Evolutionary conservation across 2,888 invertebrate genomes (phyloP).

Genomic region (Cataglyphis rosenhaueri): DNA sequence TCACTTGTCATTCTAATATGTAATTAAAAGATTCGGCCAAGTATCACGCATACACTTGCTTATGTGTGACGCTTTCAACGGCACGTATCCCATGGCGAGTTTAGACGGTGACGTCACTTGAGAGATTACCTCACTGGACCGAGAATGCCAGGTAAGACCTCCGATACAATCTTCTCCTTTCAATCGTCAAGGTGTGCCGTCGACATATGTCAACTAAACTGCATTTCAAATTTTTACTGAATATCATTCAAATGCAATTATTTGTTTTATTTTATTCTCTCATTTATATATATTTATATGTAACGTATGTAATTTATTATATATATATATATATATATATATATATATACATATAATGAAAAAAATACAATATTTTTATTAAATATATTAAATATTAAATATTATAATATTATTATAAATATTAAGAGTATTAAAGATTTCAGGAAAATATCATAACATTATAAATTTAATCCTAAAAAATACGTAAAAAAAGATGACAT

Average conservation of each 20-base stretch:
- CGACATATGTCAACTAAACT: neutral
- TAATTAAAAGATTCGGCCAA: constrained; percentile 29
- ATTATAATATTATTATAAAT: too few relatives aligned
- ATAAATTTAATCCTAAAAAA: neutral
- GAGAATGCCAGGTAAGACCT: constrained; percentile 18
- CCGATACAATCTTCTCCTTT: constrained; percentile 5
- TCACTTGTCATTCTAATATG: constrained; percentile 17
- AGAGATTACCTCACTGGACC: constrained; percentile 76
- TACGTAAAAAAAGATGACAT: neutral
- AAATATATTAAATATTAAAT: neutral
- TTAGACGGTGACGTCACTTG: constrained; percentile 82
- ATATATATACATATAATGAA: too few relatives aligned
- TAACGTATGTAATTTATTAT: neutral
- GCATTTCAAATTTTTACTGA: neutral
- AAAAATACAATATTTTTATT: neutral
- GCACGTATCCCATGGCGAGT: constrained; percentile 71
- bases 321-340: too few relatives aligned
- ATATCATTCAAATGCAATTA: neutral
- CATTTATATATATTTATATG: neutral
- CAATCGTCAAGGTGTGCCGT: neutral
- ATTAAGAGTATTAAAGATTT: neutral
- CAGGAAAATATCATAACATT: neutral
- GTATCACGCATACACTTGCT: constrained; percentile 29
- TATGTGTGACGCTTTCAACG: constrained; percentile 68
- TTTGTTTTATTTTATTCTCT: neutral